Conservation (phyloP, 2,888 invertebrate species). For the Bombylius discolor region DNA sequence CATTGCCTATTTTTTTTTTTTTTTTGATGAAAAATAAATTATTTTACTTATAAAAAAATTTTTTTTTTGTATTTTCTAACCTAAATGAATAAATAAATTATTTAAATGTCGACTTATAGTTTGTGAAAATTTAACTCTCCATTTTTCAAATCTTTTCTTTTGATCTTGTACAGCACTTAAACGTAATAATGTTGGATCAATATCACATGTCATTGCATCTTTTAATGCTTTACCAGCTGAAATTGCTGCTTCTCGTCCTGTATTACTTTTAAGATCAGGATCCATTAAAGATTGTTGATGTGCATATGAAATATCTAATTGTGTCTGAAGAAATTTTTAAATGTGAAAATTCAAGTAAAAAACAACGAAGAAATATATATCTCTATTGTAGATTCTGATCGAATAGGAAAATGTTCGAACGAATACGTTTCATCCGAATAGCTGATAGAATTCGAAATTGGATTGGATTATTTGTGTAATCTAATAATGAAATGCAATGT, state of each 20-base stretch:
- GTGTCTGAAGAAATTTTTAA: constrained; percentile 36
- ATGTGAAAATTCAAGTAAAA: too few species aligned
- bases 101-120: constrained; percentile 81
- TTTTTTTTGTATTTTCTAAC: constrained; percentile 35
- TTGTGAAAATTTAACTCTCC: constrained; percentile 66
- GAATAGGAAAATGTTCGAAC: too few species aligned
- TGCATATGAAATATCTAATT: constrained; percentile 54
- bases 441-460: too few species aligned
- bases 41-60: neutral
- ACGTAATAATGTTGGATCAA: constrained; percentile 48
- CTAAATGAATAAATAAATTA: constrained; percentile 89
- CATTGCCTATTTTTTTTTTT: constrained; percentile 42
- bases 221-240: constrained; percentile 60
- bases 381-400: too few species aligned
- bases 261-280: constrained; percentile 54
- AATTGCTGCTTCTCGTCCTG: constrained; percentile 49
- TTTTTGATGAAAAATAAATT: neutral
- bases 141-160: constrained; percentile 60
- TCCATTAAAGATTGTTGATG: constrained; percentile 56
- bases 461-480: too few species aligned
- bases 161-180: constrained; percentile 73
- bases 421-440: too few species aligned
- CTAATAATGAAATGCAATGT: too few species aligned
- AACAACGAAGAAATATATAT: too few species aligned
- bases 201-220: constrained; percentile 56